Conservation (phyloP, 2,113 vertebrate species). For the Stigmatopora nigra region DNA sequence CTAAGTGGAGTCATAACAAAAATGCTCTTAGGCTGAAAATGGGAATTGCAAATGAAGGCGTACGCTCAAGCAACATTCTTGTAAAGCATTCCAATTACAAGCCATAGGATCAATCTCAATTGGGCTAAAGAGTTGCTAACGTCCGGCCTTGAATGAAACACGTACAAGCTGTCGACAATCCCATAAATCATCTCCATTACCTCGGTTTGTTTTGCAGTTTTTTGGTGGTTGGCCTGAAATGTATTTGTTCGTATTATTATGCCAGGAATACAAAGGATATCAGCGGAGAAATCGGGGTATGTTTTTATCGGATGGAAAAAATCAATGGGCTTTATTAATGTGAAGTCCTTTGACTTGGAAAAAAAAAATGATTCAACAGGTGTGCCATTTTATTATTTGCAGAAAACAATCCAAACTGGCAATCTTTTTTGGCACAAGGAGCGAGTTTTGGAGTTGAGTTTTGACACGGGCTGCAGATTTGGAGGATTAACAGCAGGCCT, state of each 20-base stretch:
- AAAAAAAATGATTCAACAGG: slow-evolving; percentile 48
- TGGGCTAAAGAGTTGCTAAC: slow-evolving; percentile 19
- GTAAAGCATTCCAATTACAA: slow-evolving; percentile 27
- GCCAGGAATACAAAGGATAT: background rate
- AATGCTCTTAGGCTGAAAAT: slow-evolving; percentile 37
- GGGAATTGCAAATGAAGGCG: slow-evolving; percentile 46
- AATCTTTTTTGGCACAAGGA: slow-evolving; percentile 50
- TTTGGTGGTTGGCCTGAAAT: background rate
- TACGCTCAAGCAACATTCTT: slow-evolving; percentile 9
- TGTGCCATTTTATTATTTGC: slow-evolving; percentile 53
- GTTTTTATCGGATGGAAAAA: slow-evolving; percentile 16
- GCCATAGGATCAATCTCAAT: slow-evolving; percentile 40
- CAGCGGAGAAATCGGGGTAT: slow-evolving; percentile 7
- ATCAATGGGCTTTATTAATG: slow-evolving; percentile 42
- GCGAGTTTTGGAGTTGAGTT: slow-evolving; percentile 54
- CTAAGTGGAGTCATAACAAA: background rate
- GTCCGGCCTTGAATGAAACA: slow-evolving; percentile 29
- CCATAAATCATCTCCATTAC: slow-evolving; percentile 1
- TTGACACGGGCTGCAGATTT: slow-evolving; percentile 67
- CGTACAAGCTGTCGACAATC: slow-evolving; percentile 9
- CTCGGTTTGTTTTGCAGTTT: background rate
- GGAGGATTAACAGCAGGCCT: slow-evolving; percentile 66
- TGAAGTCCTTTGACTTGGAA: slow-evolving; percentile 41
- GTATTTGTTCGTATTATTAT: background rate
- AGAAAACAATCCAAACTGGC: slow-evolving; percentile 48